Conservation (phyloP, 1,140 invertebrate genomes). For the Lasaia peninsularis region DNA sequence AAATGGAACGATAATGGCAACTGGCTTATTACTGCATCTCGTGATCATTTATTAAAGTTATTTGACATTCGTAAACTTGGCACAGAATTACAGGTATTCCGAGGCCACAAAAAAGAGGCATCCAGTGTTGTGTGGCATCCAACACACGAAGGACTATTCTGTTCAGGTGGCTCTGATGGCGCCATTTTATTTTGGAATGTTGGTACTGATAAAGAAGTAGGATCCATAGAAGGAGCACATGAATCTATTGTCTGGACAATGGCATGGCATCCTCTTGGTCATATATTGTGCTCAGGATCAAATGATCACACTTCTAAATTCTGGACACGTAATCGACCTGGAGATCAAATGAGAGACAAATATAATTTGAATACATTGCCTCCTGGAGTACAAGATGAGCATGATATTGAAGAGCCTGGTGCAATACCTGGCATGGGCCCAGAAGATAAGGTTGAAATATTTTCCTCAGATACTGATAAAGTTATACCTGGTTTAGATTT, state of each 20-base stretch:
- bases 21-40: constrained; percentile 98
- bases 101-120: constrained; percentile 99
- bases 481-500: constrained; percentile 93
- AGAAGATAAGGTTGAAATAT: constrained; percentile 90
- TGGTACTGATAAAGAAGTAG: constrained; percentile 98
- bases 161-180: constrained; percentile 97
- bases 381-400: constrained; percentile 79
- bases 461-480: constrained; percentile 78
- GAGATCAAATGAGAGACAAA: constrained; percentile 98
- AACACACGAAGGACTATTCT: constrained; percentile 96
- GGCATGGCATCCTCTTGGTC: constrained; percentile 99
- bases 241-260: constrained; percentile 99
- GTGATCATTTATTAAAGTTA: constrained; percentile 98
- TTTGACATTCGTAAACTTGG: constrained; percentile 98
- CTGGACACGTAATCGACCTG: constrained; percentile 98
- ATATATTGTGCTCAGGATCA: constrained; percentile 98
- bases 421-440: constrained; percentile 96
- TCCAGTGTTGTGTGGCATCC: constrained; percentile 99
- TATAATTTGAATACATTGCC: constrained; percentile 97
- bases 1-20: constrained; percentile 99
- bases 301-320: constrained; percentile 99
- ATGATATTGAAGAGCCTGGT: constrained; percentile 84
- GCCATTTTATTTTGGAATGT: constrained; percentile 99
- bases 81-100: constrained; percentile 96
- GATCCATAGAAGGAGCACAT: constrained; percentile 97